Conservation (phyloP, 2,113 vertebrate species). For the Sorex araneus region DNA sequence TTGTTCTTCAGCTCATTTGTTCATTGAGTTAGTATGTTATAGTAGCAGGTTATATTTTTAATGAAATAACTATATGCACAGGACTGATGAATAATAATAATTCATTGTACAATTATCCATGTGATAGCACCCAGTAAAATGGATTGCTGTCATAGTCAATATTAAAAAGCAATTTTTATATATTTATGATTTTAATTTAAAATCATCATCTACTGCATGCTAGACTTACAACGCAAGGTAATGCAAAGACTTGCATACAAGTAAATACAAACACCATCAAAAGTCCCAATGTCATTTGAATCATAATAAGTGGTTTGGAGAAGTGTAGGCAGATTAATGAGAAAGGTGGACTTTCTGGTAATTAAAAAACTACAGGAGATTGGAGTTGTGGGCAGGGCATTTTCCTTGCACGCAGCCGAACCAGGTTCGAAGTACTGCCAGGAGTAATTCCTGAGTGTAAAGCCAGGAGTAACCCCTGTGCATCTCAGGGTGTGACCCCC, state of each 20-base stretch:
- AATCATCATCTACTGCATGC: background rate
- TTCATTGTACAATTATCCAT: conserved; percentile 26
- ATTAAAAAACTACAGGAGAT: conserved; percentile 50
- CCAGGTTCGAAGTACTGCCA: too few species aligned
- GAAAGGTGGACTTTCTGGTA: background rate
- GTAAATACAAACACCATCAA: background rate
- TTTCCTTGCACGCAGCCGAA: too few species aligned
- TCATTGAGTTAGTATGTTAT: conserved; percentile 38
- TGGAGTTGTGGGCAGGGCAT: too few species aligned
- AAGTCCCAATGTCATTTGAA: background rate
- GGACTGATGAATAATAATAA: conserved; percentile 33
- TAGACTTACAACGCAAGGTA: background rate
- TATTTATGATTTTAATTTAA: conserved; percentile 48
- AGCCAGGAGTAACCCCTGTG: too few species aligned
- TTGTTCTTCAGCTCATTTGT: conserved; percentile 20
- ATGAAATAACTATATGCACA: background rate
- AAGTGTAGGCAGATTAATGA: background rate
- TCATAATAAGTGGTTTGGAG: background rate
- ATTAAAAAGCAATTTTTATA: conserved; percentile 67
- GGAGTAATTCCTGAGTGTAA: too few species aligned
- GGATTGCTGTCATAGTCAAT: conserved; percentile 37
- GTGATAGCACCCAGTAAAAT: conserved; percentile 22
- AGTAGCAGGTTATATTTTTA: conserved; percentile 47
- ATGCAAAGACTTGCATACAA: too few species aligned
- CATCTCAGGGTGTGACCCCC: too few species aligned